phyloP scores from a whole-genome alignment of 2,797 vertebrate species.

The Onychomys leucogaster region DNA sequence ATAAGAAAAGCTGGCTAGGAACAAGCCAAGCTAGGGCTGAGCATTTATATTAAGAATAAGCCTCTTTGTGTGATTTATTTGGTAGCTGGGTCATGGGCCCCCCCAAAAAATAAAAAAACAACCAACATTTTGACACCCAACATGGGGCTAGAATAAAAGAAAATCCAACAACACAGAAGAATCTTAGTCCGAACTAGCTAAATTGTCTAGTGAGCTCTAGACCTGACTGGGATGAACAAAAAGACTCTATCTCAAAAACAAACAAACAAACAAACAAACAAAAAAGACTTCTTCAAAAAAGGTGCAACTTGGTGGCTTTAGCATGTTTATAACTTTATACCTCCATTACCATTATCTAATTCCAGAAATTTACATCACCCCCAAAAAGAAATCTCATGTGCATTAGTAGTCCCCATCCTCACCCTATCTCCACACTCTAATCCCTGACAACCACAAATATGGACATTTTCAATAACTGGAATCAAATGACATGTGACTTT shows the following conservation, averaged over 20 bases:
- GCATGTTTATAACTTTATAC: neutral
- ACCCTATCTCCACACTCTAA: neutral
- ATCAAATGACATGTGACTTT: neutral
- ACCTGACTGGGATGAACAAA: neutral
- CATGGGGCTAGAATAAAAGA: too few species aligned
- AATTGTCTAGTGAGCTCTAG: neutral
- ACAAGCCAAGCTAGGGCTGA: too few species aligned
- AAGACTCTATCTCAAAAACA: neutral
- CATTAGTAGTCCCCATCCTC: neutral
- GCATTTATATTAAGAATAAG: too few species aligned
- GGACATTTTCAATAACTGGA: neutral
- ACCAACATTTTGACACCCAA: too few species aligned
- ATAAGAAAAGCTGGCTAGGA: too few species aligned
- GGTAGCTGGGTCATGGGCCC: too few species aligned
- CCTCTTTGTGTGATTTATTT: too few species aligned
- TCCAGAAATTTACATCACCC: neutral
- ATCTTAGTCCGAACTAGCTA: neutral
- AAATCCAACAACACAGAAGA: neutral
- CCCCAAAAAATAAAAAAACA: neutral
- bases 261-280: neutral
- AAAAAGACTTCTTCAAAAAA: neutral
- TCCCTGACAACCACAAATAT: neutral
- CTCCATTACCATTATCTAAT: neutral
- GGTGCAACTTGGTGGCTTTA: neutral
- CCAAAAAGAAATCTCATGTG: neutral